These are phyloP conservation scores for Mastomys natalensis DNA, from an alignment of 2,113 vertebrate species.

Conservation along the genomic window DNA sequence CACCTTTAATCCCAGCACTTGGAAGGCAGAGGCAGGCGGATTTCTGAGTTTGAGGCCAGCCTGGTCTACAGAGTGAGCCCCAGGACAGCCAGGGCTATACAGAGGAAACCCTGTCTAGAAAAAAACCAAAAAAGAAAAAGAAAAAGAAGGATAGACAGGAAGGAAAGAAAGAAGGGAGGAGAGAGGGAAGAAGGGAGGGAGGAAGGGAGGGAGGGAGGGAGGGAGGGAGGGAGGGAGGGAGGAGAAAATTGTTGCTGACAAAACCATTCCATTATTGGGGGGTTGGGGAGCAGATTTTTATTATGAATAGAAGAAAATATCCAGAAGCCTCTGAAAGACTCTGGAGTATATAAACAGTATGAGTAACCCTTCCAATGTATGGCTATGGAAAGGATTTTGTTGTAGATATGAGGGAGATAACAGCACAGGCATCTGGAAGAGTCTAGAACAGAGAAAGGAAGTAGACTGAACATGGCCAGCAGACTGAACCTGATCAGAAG, in stretches of 20 bases:
- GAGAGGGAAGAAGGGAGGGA: rapidly evolving
- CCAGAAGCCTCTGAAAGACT: background rate
- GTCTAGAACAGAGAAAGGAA: background rate
- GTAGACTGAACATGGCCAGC: background rate
- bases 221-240: background rate
- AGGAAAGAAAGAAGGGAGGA: background rate
- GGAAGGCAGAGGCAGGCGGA: background rate
- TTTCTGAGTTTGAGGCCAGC: background rate
- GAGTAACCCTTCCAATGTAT: background rate
- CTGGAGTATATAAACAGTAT: background rate
- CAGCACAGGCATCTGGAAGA: background rate
- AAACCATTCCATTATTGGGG: background rate
- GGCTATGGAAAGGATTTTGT: background rate
- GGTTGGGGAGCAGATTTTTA: background rate
- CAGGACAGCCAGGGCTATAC: background rate
- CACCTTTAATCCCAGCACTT: background rate
- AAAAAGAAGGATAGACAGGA: no score
- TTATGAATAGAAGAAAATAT: background rate
- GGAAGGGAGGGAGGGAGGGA: rapidly evolving
- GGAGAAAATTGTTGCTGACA: background rate
- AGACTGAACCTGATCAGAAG: background rate
- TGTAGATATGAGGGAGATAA: background rate
- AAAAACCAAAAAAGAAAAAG: background rate
- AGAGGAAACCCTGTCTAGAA: background rate
- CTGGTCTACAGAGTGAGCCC: background rate